Evolutionary conservation across 2,113 vertebrate genomes (phyloP).

Genomic region (Phainopepla nitens): DNA sequence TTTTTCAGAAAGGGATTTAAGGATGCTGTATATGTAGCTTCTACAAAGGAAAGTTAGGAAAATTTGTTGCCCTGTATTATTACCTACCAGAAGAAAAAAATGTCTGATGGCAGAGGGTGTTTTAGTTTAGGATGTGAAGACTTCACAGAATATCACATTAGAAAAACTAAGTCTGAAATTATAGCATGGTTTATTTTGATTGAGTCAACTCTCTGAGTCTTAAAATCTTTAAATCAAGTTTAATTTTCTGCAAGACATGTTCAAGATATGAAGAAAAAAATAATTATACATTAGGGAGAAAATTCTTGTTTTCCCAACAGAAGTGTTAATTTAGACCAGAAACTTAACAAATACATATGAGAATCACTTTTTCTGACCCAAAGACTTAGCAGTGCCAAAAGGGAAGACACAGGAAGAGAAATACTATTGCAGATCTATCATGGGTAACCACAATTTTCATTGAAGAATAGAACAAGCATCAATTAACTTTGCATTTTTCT

Average conservation of each 20-base stretch:
- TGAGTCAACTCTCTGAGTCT: neutral
- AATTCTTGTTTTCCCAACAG: neutral
- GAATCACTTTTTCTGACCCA: neutral
- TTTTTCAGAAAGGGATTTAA: neutral
- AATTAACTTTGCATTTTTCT: conserved; percentile 39
- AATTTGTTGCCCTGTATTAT: neutral
- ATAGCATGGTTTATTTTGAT: neutral
- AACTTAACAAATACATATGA: neutral
- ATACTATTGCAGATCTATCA: neutral
- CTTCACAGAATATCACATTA: neutral
- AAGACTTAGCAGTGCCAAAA: neutral
- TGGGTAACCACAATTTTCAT: neutral
- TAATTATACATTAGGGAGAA: neutral
- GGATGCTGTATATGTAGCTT: neutral
- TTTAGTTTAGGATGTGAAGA: neutral
- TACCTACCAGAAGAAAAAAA: neutral
- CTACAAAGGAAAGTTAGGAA: neutral
- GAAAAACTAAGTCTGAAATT: neutral
- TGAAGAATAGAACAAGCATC: conserved; percentile 38
- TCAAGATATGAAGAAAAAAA: neutral
- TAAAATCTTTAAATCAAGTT: neutral
- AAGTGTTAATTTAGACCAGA: neutral
- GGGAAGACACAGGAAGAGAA: neutral
- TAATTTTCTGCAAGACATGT: neutral
- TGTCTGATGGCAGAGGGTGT: neutral